phyloP scores from a whole-genome alignment of 1,140 invertebrate genomes.

The Drosophila lowei region DNA sequence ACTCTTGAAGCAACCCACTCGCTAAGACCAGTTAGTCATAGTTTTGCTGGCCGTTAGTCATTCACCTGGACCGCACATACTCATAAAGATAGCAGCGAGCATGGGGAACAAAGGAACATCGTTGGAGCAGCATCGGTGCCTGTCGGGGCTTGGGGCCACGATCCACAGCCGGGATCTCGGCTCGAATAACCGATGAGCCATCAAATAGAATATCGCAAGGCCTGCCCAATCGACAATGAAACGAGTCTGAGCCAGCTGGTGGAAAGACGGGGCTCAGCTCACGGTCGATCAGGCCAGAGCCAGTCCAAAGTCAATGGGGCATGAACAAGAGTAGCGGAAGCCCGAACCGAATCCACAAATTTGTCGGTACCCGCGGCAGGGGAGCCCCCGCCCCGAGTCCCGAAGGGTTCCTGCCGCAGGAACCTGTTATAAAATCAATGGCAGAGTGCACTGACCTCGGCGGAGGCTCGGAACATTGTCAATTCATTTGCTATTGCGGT shows the following conservation, averaged over 20 bases:
- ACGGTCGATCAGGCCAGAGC: too few species aligned
- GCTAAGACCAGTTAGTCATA: constrained; percentile 42
- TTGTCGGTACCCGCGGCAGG: not conserved
- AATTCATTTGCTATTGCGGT: constrained; percentile 4
- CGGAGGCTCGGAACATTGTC: not conserved
- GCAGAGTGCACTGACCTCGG: constrained; percentile 2
- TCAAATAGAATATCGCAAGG: constrained; percentile 41
- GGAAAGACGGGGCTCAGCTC: not conserved
- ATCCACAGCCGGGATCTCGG: constrained; percentile 21
- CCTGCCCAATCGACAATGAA: constrained; percentile 18
- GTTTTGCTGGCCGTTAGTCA: constrained; percentile 46
- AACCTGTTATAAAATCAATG: constrained; percentile 28
- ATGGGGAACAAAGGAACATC: constrained; percentile 24
- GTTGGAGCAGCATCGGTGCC: not conserved
- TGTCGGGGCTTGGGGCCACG: constrained; percentile 14
- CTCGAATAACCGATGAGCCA: constrained; percentile 35
- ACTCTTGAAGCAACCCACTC: constrained; percentile 28
- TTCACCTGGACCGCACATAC: constrained; percentile 28
- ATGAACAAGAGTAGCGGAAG: constrained; percentile 37
- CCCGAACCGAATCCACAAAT: constrained; percentile 9
- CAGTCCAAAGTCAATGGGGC: constrained; percentile 33
- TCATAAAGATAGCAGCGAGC: constrained; percentile 21
- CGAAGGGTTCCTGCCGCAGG: constrained; percentile 24
- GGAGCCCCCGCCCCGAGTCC: too few species aligned
- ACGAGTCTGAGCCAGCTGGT: constrained; percentile 7